Base-by-base conservation (phyloP, 2,888 invertebrate genomes). In the Punctoribates punctum region DNA sequence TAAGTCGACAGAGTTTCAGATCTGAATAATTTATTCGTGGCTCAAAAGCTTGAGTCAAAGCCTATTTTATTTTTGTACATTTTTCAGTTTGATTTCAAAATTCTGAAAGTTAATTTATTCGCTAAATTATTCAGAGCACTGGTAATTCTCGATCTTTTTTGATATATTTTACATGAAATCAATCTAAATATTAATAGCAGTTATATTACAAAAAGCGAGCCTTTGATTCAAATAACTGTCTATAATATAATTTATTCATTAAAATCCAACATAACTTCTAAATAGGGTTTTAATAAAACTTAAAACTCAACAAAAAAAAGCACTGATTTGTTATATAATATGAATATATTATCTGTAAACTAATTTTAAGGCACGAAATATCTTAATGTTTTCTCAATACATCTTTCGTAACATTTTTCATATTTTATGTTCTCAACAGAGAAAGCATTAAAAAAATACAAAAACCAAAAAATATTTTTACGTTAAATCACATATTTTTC, bases 221-320 rank as follows among this genome's bases (percentile, higher is more conserved):
- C n/a, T 60, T 60, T 65, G 29, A 65, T 65, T 65, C 62, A 65
- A 34, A 65, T 65, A 65, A 65, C 34, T 65, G 34, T 65, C 34
- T 57, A 11, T 57, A 20, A 27, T 15, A 60, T 27, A 29, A 65
- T 65, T 57, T 57, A 57, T 57, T 57, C 57, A 57, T 57, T 57
- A n/a, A 57, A 57, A 57, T 57, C 8, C 6, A 11, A 57, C 23
- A 6, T 57, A 65, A 65, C 15, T 34, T 34, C 62, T 65, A 25
- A 65, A 65, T 34, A 34, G 17, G 17, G 23, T 65, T 65, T 65
- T 34, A 65, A 65, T 9, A 34, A 65, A 6, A 17, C 8, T 65
- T n/a, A 5, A 65, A 65, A 27, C 17, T 60, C 54, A 54, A 3
- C 27, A 29, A 11, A 57, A 25, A 54, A 57, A 57, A 48, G 6